Evolutionary conservation across 2,113 vertebrate species (phyloP).

Genomic region (Aspiorhynchus laticeps): DNA sequence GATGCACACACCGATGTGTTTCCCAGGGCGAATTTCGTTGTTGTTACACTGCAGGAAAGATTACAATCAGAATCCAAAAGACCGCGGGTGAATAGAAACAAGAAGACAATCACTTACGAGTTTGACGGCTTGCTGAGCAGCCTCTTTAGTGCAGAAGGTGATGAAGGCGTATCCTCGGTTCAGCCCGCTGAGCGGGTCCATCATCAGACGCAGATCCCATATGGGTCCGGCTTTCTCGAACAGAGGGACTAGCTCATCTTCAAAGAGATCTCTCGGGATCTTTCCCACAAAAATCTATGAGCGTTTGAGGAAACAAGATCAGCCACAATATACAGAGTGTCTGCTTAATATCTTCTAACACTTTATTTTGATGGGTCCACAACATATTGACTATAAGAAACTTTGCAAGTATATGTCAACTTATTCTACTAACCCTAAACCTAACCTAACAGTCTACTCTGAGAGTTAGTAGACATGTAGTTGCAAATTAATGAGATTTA

Average conservation of each 20-base stretch:
- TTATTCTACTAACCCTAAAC: too few relatives aligned
- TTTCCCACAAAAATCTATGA: slow-evolving; percentile 98
- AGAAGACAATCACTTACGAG: slow-evolving; percentile 79
- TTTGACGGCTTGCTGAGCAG: slow-evolving; percentile 98
- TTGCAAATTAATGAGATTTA: too few relatives aligned
- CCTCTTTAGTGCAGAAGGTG: slow-evolving; percentile 99
- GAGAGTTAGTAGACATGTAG: too few relatives aligned
- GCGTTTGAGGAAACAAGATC: neutral
- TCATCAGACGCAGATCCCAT: slow-evolving; percentile 99
- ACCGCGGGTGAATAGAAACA: neutral
- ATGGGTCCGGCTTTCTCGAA: slow-evolving; percentile 99
- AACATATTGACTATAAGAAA: too few relatives aligned
- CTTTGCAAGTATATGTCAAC: too few relatives aligned
- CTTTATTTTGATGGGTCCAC: too few relatives aligned
- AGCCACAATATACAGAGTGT: neutral
- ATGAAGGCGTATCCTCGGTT: slow-evolving; percentile 99
- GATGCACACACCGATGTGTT: slow-evolving; percentile 99
- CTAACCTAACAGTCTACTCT: too few relatives aligned
- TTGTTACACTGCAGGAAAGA: slow-evolving; percentile 89
- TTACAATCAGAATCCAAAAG: neutral
- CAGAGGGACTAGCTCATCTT: slow-evolving; percentile 97
- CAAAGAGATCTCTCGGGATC: slow-evolving; percentile 98
- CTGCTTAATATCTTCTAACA: too few relatives aligned
- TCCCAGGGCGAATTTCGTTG: slow-evolving; percentile 98
- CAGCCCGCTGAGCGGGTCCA: slow-evolving; percentile 98